phyloP scores from a whole-genome alignment of 2,113 vertebrate genomes.

The Serilophus lunatus region DNA sequence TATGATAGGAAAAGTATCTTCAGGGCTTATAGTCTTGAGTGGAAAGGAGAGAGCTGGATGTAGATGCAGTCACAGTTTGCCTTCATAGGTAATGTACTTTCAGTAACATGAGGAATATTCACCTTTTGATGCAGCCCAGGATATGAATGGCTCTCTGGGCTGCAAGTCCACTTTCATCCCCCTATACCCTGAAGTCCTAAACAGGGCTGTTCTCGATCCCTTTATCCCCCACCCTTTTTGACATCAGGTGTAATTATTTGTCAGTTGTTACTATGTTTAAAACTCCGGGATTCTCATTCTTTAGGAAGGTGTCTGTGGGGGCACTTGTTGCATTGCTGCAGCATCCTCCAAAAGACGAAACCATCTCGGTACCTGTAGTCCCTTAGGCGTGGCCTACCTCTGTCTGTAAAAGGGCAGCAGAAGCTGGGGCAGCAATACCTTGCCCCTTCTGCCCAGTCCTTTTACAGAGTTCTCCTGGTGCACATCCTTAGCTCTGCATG shows the following conservation, averaged over 20 bases:
- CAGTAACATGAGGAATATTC: not conserved
- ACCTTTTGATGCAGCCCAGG: not conserved
- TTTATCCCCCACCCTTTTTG: not conserved
- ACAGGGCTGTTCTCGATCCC: not conserved
- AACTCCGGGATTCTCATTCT: not conserved
- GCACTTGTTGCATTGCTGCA: not conserved
- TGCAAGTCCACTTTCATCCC: not conserved
- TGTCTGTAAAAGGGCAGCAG: not conserved
- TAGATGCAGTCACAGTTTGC: not conserved
- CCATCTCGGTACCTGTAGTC: not conserved
- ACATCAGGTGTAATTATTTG: not conserved
- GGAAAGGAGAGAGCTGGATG: not conserved
- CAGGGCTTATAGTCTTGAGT: not conserved
- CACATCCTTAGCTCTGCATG: not conserved
- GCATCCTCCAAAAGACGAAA: not conserved
- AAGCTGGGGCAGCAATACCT: not conserved
- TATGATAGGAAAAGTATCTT: not conserved
- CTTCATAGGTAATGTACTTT: not conserved
- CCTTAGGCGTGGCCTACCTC: not conserved
- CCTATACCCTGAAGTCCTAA: not conserved
- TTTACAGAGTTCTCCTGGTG: not conserved
- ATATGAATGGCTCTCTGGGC: not conserved
- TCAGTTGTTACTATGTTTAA: not conserved
- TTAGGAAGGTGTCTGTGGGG: not conserved
- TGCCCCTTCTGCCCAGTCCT: too few species aligned